phyloP scores from a whole-genome alignment of 2,113 vertebrate genomes.

The Charadrius vociferus region DNA sequence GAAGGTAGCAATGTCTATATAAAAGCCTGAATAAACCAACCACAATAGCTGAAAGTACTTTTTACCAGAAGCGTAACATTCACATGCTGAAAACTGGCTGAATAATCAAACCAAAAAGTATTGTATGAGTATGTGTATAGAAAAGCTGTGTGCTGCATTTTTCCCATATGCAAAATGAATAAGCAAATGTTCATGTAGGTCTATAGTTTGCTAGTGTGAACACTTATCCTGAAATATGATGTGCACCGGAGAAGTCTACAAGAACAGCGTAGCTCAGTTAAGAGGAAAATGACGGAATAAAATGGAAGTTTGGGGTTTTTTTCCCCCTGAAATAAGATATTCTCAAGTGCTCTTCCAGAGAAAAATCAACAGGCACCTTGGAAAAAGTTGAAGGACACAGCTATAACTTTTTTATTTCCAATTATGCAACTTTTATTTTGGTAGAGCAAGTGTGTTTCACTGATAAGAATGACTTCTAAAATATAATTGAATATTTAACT shows the following conservation, averaged over 20 bases:
- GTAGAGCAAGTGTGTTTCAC: slow-evolving; percentile 54
- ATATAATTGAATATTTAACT: slow-evolving; percentile 50
- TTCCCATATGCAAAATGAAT: background rate
- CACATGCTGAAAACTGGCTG: background rate
- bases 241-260: background rate
- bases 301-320: background rate
- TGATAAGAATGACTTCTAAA: slow-evolving; percentile 30
- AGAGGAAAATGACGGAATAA: background rate
- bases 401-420: slow-evolving; percentile 44
- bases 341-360: background rate
- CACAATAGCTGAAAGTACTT: background rate
- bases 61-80: background rate
- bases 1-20: background rate
- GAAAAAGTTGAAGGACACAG: slow-evolving; percentile 38
- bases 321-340: background rate
- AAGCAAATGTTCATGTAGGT: background rate
- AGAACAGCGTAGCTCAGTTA: background rate
- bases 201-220: background rate
- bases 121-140: too few relatives aligned
- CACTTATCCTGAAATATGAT: background rate
- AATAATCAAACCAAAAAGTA: background rate
- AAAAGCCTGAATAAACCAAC: background rate
- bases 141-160: background rate
- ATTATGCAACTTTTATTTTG: slow-evolving; percentile 51
- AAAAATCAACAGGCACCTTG: background rate